Evolutionary conservation across 2,113 vertebrate species (phyloP), one percentile per base, ranked within the genome.

Genomic region (Setophaga kirtlandii): DNA sequence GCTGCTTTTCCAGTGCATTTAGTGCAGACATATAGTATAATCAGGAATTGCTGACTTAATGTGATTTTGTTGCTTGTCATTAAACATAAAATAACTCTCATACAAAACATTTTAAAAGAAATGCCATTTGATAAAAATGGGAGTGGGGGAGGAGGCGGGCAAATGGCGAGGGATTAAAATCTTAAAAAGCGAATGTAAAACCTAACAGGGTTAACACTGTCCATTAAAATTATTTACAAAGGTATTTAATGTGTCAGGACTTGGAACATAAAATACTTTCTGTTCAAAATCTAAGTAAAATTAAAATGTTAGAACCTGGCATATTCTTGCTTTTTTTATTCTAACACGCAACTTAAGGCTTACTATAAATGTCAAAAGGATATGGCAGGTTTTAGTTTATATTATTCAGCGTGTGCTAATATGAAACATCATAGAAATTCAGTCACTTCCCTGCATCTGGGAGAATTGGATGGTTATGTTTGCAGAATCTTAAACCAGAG

Each of bases 171-270:
- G 73, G 65, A 97, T 94, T 94, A 94, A 93, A 92, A 95, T 49
- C 77, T 93, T 96, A n/a, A 37, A n/a, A 37, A 85, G 52, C 41
- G 4, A 73, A 89, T 89, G 81, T 90, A 90, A 97, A 94, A 82
- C 24, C 59, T 67, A 96, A 92, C 21, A 2, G 42, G 69, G 84
- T 86, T 91, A 97, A 96, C 39, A 69, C 5, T 63, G 88, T 75
- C 79, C 89, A 88, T 95, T 92, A 88, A 96, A 94, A 93, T 95
- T 97, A 96, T 96, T 97, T 97, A 96, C 87, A 94, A 81, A 83
- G 63, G 60, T 81, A 81, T 96, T 92, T 96, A 94, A 95, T 49
- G 39, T 83, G 85, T 91, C 89, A 94, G 70, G 64, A 76, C 74
- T 87, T 89, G 53, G 37, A 96, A 95, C 70, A 91, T 86, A 92